A percentile compares a stretch with the other conserved stretches of the same genome.
Conservation (phyloP, 2,113 vertebrate species). For the Gopherus flavomarginatus region DNA sequence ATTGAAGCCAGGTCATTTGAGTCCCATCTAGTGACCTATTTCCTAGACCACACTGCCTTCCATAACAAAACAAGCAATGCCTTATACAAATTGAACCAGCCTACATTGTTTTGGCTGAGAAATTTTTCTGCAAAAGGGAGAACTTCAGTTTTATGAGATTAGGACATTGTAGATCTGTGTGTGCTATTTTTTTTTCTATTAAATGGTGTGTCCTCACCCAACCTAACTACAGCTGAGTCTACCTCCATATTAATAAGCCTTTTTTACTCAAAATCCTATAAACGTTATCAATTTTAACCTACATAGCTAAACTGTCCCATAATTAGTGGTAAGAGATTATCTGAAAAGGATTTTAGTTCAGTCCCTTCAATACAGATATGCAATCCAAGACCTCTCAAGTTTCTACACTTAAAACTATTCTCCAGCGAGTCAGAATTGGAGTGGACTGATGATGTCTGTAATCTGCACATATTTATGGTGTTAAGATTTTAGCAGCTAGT, state of each 20-base stretch:
- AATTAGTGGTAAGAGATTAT: constrained; percentile 1
- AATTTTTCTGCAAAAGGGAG: background rate
- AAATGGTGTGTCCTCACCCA: background rate
- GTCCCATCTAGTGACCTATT: background rate
- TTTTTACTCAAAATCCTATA: constrained; percentile 14
- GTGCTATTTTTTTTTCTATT: background rate
- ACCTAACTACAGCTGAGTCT: background rate
- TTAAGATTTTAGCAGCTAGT: background rate
- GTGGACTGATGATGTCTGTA: background rate
- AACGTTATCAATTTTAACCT: constrained; percentile 29
- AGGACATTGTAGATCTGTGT: background rate
- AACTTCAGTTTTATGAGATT: constrained; percentile 45
- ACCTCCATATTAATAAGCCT: background rate
- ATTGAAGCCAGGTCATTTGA: background rate
- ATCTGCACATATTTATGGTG: background rate
- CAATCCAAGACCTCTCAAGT: background rate
- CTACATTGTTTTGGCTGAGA: constrained; percentile 41
- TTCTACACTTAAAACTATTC: background rate
- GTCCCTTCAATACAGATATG: background rate
- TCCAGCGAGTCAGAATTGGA: background rate
- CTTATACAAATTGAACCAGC: constrained; percentile 21
- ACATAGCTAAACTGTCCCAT: background rate
- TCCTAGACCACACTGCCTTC: background rate
- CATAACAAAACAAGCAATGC: background rate
- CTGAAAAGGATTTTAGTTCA: constrained; percentile 21